Base-by-base conservation (phyloP, 2,797 vertebrate genomes). In the Anabacerthia variegaticeps region DNA sequence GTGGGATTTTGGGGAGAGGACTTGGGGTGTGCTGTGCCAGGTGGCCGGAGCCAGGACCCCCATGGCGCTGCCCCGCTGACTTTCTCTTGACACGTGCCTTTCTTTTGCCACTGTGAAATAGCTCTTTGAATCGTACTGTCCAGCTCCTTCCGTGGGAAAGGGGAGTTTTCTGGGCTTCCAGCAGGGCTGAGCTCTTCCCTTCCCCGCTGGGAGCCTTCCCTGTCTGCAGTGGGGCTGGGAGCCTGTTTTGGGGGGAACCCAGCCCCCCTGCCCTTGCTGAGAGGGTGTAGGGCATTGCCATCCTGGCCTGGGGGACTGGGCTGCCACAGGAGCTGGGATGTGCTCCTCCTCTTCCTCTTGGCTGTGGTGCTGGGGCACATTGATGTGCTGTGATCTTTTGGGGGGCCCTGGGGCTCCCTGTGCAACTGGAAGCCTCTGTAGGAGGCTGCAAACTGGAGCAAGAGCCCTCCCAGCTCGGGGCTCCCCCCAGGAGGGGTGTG, bases 71-170 rank as follows among this genome's bases (percentile, higher is more conserved):
- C 66, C 80, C 73, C 34, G 1, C 58, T 52, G 73, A 73, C 92
- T 95, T 92, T 86, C 84, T 96, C 93, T 97, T 86, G 95, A 96
- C 97, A 98, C 10, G 98, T 98, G 98, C 98, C 98, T 98, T 98
- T 98, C 98, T 98, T 98, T 98, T 98, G 97, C 97, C 98, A 98
- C 97, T 98, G 98, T 97, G 97, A 97, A 97, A 95, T 92, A 94
- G 93, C 92, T 97, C 89, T 94, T 72, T 67, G 88, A 91, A 92
- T 95, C 6, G 59, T 95, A 95, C 94, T 89, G 94, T 94, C 87
- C 4, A 3, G 85, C 71, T 83, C 36, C 92, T 95, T 84, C 1
- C 32, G 74, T 91, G 86, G 44, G 81, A 71, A 71, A 69, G 86
- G 77, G 80, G 67, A 66, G 48, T 78, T 81, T 74, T 28, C 85